Base-by-base conservation (phyloP, 2,888 invertebrate species). In the Danaus chrysippus region DNA sequence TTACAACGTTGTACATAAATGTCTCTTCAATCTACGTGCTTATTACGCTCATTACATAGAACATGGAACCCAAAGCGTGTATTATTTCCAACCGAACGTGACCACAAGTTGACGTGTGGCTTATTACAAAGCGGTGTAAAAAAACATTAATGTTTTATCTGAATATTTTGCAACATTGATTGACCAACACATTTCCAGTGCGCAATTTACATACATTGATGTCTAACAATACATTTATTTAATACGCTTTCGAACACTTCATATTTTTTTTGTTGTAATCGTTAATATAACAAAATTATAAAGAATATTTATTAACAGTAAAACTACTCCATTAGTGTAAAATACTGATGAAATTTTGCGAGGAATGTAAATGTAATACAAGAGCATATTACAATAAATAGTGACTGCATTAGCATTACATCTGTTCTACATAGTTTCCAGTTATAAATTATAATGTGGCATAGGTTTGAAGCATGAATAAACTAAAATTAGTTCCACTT, bases 141-240 rank as follows among this genome's bases (percentile, higher is more conserved):
- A 65, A 70, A 69, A 71, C 70, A 70, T 64, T 66, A 72, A 71
- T 73, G 73, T 74, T 78, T 77, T 76, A 76, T 78, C 73, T 78
- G 76, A 72, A 57, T 64, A 64, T 65, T 76, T 76, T 73, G 77
- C 74, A 73, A 79, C 72, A 70, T 76, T 74, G 76, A 76, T 71
- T 81, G 80, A 81, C 82, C 82, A 34, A 79, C 83, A 84, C 81
- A 77, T 74, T 73, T 75, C 70, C 34, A 1, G 5, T n/a, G 49
- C 3, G 6, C 17, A 17, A 9, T 10, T 15, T 11, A 17, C 11
- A 3, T 17, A 9, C 10, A 17, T 17, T 10, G 17, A 49, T 3
- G 17, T 49, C 49, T 49, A 10, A 11, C 46, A 10, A 43, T 43
- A 43, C 43, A 13, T 46, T 13, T n/a, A 13, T 46, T 3, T 46